These are phyloP conservation scores for Phenacoccus solenopsis DNA, from an alignment of 1,140 invertebrate species.

Conservation along the genomic window DNA sequence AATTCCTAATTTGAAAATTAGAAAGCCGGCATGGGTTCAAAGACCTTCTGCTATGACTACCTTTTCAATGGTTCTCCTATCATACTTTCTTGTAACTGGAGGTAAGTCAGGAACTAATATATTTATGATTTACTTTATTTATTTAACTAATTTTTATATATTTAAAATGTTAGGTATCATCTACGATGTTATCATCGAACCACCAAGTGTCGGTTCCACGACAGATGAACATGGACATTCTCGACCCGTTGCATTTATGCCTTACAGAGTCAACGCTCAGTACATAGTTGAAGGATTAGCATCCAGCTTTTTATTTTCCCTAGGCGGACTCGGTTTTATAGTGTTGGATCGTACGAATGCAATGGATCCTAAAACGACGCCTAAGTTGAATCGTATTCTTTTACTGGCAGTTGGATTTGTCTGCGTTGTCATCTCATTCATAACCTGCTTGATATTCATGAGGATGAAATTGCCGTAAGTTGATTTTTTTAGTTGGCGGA, in stretches of 20 bases:
- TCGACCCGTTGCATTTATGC: constrained; percentile 94
- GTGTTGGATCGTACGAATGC: constrained; percentile 89
- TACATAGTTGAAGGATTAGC: constrained; percentile 98
- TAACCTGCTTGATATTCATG: constrained; percentile 97
- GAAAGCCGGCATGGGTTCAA: constrained; percentile 79
- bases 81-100: constrained; percentile 96
- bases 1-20: constrained; percentile 84
- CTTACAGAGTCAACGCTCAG: constrained; percentile 94
- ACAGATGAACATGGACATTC: constrained; percentile 94
- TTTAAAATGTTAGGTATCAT: constrained; percentile 64
- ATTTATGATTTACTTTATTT: background rate
- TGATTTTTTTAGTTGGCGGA: constrained; percentile 21
- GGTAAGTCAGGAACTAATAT: constrained; percentile 58
- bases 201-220: constrained; percentile 91
- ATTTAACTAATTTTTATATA: background rate
- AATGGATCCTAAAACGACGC: constrained; percentile 51
- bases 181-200: constrained; percentile 97
- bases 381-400: constrained; percentile 82
- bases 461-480: constrained; percentile 90
- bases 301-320: constrained; percentile 89
- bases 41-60: constrained; percentile 88
- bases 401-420: constrained; percentile 86
- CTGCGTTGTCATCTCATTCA: constrained; percentile 85
- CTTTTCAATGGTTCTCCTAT: constrained; percentile 76
- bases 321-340: constrained; percentile 92